Evolutionary conservation across 2,888 invertebrate genomes (phyloP).

Genomic region (Chaetoderma sp.): DNA sequence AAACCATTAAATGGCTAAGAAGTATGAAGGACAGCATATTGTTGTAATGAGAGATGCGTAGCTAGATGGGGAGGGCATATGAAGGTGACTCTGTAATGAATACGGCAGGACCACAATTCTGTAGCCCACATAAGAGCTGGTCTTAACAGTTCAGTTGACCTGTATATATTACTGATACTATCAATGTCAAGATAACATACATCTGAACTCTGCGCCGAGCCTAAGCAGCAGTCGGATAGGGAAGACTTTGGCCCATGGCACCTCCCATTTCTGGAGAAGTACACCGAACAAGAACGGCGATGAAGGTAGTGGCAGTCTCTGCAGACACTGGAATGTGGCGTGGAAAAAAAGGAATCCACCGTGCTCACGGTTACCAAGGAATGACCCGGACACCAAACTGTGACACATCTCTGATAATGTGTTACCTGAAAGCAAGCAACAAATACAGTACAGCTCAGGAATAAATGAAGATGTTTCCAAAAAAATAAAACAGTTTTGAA

Average conservation of each 20-base stretch:
- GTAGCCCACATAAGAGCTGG: too few relatives aligned
- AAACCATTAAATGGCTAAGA: too few relatives aligned
- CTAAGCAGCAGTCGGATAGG: constrained; percentile 79
- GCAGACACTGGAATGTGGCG: constrained; percentile 84
- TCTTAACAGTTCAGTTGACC: too few relatives aligned
- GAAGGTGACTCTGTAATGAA: too few relatives aligned
- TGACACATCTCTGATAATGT: constrained; percentile 80
- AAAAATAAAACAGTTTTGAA: too few relatives aligned
- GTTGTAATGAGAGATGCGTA: background rate
- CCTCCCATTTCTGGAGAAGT: constrained; percentile 84
- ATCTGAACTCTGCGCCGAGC: constrained; percentile 86
- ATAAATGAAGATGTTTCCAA: too few relatives aligned
- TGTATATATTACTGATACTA: background rate
- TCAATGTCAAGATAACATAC: constrained; percentile 56
- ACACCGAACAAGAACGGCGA: constrained; percentile 85
- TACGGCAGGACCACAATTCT: too few relatives aligned
- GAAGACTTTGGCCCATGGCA: constrained; percentile 86
- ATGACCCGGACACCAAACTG: constrained; percentile 74
- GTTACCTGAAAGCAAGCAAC: constrained; percentile 72
- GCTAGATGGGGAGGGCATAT: background rate
- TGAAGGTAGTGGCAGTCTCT: constrained; percentile 80
- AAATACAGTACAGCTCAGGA: too few relatives aligned
- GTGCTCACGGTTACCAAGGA: constrained; percentile 62
- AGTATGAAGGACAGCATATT: too few relatives aligned
- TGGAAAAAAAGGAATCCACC: constrained; percentile 86